Conservation (phyloP, 92 coral and sea anemone species). For the Palythoa caribaeorum region DNA sequence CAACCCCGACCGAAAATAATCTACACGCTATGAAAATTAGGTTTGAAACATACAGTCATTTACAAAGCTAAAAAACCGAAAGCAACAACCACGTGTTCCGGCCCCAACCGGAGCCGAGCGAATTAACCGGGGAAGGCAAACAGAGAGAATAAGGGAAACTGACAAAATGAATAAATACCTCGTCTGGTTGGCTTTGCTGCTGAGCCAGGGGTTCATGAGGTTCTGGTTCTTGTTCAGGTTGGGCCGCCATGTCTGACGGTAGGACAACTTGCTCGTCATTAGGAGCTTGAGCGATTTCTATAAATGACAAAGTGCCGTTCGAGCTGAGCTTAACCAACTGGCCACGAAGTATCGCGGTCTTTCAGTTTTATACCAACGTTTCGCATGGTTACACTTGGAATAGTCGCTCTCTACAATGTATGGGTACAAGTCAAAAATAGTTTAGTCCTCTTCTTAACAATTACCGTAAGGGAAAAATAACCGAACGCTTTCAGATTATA, state of each 20-base stretch:
- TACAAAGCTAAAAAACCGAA: not conserved
- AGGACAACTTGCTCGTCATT: not conserved
- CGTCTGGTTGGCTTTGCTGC: conserved; percentile 2
- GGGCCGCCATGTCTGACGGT: not conserved
- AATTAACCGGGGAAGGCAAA: not conserved
- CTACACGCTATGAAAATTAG: not conserved
- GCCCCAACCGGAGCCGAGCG: not conserved
- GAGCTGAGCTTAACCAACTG: not conserved
- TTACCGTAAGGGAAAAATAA: too few species aligned
- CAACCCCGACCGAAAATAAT: conserved; percentile 6
- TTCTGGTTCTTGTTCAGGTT: conserved; percentile 1
- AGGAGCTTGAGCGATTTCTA: not conserved
- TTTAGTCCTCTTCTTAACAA: too few species aligned
- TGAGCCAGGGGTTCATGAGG: not conserved
- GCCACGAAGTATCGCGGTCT: not conserved
- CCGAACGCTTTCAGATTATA: too few species aligned
- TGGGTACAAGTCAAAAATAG: too few species aligned
- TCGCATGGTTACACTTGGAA: not conserved
- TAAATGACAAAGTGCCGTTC: not conserved
- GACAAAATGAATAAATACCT: not conserved
- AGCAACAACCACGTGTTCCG: not conserved
- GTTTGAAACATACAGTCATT: not conserved
- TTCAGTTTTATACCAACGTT: conserved; percentile 10
- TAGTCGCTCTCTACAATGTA: not conserved
- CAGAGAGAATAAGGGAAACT: not conserved